Evolutionary conservation across 2,113 vertebrate species (phyloP), one percentile per base, ranked within the genome.

Genomic region (Megaleporinus macrocephalus): DNA sequence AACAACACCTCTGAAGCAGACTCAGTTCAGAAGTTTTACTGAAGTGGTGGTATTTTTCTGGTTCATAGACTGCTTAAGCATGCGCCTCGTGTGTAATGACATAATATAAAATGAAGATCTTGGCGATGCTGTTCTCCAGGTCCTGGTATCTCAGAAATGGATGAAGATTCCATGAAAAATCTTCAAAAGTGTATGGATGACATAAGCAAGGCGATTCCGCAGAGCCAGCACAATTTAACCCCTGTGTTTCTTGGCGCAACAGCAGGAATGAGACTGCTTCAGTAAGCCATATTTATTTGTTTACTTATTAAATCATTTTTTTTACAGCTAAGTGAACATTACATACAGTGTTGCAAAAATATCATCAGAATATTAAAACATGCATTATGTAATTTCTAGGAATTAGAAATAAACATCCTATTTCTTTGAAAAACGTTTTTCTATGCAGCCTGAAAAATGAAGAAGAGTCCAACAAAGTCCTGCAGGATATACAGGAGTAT

Each of bases 231-330:
- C 14, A 90, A 88, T 24, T 92, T 76, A 62, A 98, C 96, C 0
- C 90, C 90, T 26, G 68, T 96, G 9, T 97, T 96, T 88, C 91
- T 99, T 41, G 97, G 96, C n/a, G 97, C 98, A 68, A 99, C 97
- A 1, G 97, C 97, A 33, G 98, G 97, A 76, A 98, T 99, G 98
- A 95, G 97, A 80, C 86, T 99, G 62, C 90, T 99, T 62, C 94
- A 96, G 98, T 99, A 93, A 89, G 80, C 6, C 47, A 47, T 26
- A 26, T n/a, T 70, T 0, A 30, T 59, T 12, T 36, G 4, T 33
- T 59, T 24, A 15, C 9, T 63, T 22, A n/a, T 13, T 7, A 10
- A 36, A 3, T 53, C 16, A 61, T 49, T 36, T 36, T 29, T 22
- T 72, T 57, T 36, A 36, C 36, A 36, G 36, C 36, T 36, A 7